Percentiles rank a stretch among this genome's conserved stretches.
phyloP scores from a whole-genome alignment of 2,113 vertebrate genomes.

The Neotoma lepida region DNA sequence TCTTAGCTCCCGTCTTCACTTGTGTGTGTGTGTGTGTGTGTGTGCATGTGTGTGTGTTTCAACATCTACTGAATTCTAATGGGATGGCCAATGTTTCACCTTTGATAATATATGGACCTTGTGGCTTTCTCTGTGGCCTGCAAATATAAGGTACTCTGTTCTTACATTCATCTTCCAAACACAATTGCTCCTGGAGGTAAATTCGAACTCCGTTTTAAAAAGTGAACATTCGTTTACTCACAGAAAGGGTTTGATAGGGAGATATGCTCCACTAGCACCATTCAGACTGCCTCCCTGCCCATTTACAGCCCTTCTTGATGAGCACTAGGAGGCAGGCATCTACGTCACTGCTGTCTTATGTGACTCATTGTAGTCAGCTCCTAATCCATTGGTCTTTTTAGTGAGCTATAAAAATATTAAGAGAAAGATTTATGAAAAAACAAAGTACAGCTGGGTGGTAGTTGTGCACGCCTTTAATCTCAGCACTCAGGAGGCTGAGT shows the following conservation, averaged over 20 bases:
- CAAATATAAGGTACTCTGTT: neutral
- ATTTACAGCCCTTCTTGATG: neutral
- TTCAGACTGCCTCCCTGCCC: neutral
- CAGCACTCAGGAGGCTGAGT: neutral
- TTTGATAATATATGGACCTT: neutral
- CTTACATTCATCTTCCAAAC: neutral
- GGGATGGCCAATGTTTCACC: neutral
- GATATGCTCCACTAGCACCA: no score
- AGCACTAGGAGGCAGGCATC: neutral
- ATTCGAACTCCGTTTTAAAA: slow-evolving; percentile 26
- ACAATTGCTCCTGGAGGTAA: neutral
- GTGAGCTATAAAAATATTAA: neutral
- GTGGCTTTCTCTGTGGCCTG: neutral
- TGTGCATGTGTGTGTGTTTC: neutral
- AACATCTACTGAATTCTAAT: neutral
- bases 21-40: no score
- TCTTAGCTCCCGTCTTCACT: neutral
- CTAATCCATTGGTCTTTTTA: neutral
- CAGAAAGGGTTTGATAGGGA: neutral
- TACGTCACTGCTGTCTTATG: neutral
- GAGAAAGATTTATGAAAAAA: neutral
- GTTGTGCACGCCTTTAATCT: neutral
- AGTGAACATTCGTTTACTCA: neutral
- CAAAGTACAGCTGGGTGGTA: neutral
- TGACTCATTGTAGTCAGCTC: neutral